Base-by-base conservation (phyloP, 2,888 invertebrate species). In the Furcula furcula region DNA sequence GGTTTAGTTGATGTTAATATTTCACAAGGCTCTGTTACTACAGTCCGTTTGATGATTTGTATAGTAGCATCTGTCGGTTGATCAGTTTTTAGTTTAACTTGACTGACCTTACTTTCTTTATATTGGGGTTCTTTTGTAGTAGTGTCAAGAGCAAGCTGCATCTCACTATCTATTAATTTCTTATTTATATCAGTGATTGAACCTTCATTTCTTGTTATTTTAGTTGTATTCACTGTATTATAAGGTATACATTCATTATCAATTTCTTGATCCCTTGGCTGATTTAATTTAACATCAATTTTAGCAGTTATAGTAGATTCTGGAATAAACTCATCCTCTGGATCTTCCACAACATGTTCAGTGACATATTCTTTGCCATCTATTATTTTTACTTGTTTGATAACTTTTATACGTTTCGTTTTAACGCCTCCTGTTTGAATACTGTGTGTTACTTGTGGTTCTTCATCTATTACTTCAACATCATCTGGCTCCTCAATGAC, bases 401-500 rank as follows among this genome's bases (percentile, higher is more conserved):
- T 60, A 2, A 95, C 93, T 65, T 91, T 92, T 1, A 83, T 49
- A 5, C 68, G 71, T 63, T 76, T 83, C 1, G 77, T 76, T 52
- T 65, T 76, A 0, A 73, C 40, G 2, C 77, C 80, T 54, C 75
- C 67, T 20, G 75, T 74, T 55, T 73, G 72, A 5, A 69, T 40
- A 27, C 58, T 74, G 31, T 72, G 73, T 10, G 68, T 58, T 2
- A 74, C 37, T 54, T 56, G 64, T 7, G 84, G 82, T 49, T 92
- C 91, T 62, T 94, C 92, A 68, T 93, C 93, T 29, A 92, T 91
- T 4, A 93, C 86, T 76, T 94, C 93, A 4, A 94, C 84, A 65
- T 94, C 94, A 67, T 94, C 95, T 0, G 96, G 96, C 74, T 96
- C 96, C 64, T 96, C 96, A 32, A 95, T 91, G 0, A 96, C 86